A percentile compares a stretch with the other conserved stretches of the same genome.
phyloP scores from a whole-genome alignment of 2,113 vertebrate genomes.

The Ammodytes dubius region DNA sequence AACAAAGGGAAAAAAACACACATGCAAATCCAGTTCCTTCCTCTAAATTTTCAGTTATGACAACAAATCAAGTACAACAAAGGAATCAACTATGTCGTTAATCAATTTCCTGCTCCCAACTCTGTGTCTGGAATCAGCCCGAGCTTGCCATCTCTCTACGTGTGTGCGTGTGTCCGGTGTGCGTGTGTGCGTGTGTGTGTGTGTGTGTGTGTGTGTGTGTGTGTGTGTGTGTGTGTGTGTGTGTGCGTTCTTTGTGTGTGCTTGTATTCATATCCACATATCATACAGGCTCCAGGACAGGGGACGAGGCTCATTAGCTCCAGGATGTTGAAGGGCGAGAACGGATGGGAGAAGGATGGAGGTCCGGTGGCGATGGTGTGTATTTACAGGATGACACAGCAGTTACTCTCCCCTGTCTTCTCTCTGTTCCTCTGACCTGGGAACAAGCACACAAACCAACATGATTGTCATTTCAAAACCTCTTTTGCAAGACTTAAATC shows the following conservation, averaged over 20 bases:
- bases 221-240: constrained; percentile 1
- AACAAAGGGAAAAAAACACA: constrained; percentile 9
- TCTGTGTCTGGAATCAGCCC: constrained; percentile 51
- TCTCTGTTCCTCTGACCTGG: constrained; percentile 98
- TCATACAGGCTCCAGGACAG: constrained; percentile 87
- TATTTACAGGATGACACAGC: constrained; percentile 97
- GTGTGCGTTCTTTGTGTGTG: constrained; percentile 14
- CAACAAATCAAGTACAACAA: constrained; percentile 72
- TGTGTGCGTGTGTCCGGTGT: constrained; percentile 7
- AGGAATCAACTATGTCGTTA: constrained; percentile 69
- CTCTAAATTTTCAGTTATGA: constrained; percentile 57
- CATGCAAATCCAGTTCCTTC: constrained; percentile 71
- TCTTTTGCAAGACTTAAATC: background rate
- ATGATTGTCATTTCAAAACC: background rate
- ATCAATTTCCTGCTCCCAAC: constrained; percentile 62
- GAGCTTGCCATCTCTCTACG: constrained; percentile 43
- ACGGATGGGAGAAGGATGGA: constrained; percentile 68
- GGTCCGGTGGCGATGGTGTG: constrained; percentile 72
- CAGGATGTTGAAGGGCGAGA: constrained; percentile 59
- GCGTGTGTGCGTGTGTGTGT: background rate
- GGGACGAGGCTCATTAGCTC: constrained; percentile 67
- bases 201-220: background rate
- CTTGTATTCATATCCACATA: constrained; percentile 79
- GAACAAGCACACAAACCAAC: constrained; percentile 55
- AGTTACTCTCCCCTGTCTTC: constrained; percentile 99